Base-by-base conservation (phyloP, 2,113 vertebrate genomes). In the Galeopterus variegatus region DNA sequence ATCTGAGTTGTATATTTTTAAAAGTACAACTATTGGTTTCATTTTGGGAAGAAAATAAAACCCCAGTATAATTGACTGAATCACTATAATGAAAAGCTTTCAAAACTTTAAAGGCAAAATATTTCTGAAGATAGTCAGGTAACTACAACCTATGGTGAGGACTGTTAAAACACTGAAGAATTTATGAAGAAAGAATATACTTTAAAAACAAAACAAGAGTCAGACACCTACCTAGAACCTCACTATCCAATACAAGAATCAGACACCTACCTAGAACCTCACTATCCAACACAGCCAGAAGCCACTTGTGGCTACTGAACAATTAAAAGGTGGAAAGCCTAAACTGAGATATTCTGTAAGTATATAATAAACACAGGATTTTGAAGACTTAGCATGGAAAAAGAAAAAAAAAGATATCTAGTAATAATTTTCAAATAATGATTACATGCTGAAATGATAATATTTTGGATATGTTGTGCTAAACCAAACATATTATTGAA, bases 11-110 rank as follows among this genome's bases (percentile, higher is more conserved):
- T 64, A 13, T 83, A 69, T 52, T 52, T 81, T 45, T 17, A 33
- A 93, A 72, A 80, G n/a, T 80, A 54, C 77, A 93, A 54, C 1
- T 72, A 60, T 76, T 76, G 18, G 58, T 65, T 97, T 89, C 36
- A 80, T 11, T 86, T 93, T 76, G 77, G 31, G 60, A 96, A 90
- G 54, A 85, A 85, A 95, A 93, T 62, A 91, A 91, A 94, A 36
- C 0, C 1, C 62, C 17, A 84, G 26, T 41, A 72, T 79, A 86
- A 96, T 21, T 65, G 5, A 85, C 26, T 45, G 41, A 88, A 89
- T 72, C 8, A 87, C n/a, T 56, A 83, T 96, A 92, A 77, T 73
- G 5, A 89, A 95, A 89, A 85, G 8, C 12, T 67, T 69, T 65
- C 11, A 50, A 73, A 89, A 82, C 5, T 72, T 94, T 67, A 81